Base-by-base conservation (phyloP, 2,888 invertebrate species). In the Clostera curtula region DNA sequence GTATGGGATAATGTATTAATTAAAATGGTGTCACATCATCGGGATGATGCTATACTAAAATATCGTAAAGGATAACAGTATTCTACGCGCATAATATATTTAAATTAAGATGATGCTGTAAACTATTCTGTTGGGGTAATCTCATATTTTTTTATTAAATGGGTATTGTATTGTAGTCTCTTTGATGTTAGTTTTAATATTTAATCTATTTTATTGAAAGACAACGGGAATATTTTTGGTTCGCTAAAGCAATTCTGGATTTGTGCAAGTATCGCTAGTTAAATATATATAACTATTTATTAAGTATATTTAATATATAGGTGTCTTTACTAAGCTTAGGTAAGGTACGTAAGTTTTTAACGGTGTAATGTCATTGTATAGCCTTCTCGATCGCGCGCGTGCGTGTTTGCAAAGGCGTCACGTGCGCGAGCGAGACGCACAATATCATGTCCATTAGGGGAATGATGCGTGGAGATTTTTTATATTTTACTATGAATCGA, bases 401-500 rank as follows among this genome's bases (percentile, higher is more conserved):
- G 33, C 32, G 32, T 24, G 12, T 15, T 30, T 29, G 13, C 13
- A 25, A 14, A 19, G 19, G 48, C 37, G 41, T 39, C n/a, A n/a
- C n/a, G 55, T 38, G 62, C 55, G 68, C 51, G 60, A 61, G 40
- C 27, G 61, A 46, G 61, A 63, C 43, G 33, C 35, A 13, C 42
- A 30, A 29, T 58, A 56, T 71, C 72, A 65, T 69, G 82, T 80
- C 82, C 80, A 74, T 74, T 75, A 71, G 77, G 77, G 80, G 75
- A 73, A 69, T 65, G 73, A 67, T 72, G 69, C 57, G 70, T 70
- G 60, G 72, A 66, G 62, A 56, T 77, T 80, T 79, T 82, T 82
- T 72, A 79, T 80, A 82, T 82, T 80, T 79, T 79, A 80, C 71
- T 77, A 80, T 70, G 75, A 75, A 79, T 75, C 71, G 71, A 73